Conservation (phyloP, 2,888 invertebrate genomes). For the Smittia aterrima region DNA sequence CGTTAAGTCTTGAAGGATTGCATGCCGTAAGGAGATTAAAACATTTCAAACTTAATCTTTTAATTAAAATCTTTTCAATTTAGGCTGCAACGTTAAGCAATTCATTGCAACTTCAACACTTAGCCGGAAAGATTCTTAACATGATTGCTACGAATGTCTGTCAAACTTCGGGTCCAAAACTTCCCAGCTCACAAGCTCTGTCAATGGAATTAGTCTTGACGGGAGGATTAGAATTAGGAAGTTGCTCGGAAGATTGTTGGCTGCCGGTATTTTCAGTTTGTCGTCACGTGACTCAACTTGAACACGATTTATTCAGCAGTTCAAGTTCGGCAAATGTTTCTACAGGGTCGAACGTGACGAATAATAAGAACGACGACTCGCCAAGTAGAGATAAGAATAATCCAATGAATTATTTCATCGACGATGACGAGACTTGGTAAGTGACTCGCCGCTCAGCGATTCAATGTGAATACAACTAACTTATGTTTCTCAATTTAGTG, state of each 20-base stretch:
- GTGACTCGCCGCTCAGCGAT: slow-evolving; percentile 43
- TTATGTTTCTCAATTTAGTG: slow-evolving; percentile 55
- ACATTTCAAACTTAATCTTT: neutral
- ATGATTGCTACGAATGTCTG: slow-evolving; percentile 87
- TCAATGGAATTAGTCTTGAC: slow-evolving; percentile 89
- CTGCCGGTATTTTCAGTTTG: slow-evolving; percentile 93
- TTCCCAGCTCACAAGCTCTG: slow-evolving; percentile 84
- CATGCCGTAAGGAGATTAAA: slow-evolving; percentile 64
- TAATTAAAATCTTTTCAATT: slow-evolving; percentile 44
- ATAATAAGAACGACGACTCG: slow-evolving; percentile 51
- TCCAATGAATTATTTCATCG: slow-evolving; percentile 61
- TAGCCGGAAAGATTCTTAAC: slow-evolving; percentile 87
- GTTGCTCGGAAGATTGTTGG: slow-evolving; percentile 93
- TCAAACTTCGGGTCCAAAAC: slow-evolving; percentile 71
- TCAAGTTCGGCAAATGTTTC: slow-evolving; percentile 55
- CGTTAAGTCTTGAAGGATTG: slow-evolving; percentile 82
- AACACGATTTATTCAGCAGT: slow-evolving; percentile 85
- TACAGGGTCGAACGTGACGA: slow-evolving; percentile 48
- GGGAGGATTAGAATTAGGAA: slow-evolving; percentile 84
- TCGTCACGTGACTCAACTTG: slow-evolving; percentile 86
- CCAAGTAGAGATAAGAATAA: slow-evolving; percentile 62
- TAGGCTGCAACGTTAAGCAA: slow-evolving; percentile 87
- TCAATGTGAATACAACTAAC: slow-evolving; percentile 17
- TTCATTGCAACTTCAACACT: slow-evolving; percentile 79
- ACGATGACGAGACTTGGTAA: slow-evolving; percentile 78